Evolutionary conservation across 2,888 invertebrate species (phyloP).

Genomic region (Eurytoma californica): DNA sequence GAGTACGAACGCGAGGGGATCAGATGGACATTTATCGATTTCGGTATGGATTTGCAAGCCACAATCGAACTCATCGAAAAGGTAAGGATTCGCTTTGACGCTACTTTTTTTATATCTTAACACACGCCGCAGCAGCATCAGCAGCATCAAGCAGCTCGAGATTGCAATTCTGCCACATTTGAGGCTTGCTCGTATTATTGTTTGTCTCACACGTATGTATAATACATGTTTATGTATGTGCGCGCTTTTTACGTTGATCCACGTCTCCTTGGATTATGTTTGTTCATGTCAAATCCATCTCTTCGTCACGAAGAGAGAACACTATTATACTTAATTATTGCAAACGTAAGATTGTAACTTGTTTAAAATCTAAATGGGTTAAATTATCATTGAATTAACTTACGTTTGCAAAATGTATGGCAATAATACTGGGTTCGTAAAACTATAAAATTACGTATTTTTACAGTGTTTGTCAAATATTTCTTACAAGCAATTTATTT

Average conservation of each 20-base stretch:
- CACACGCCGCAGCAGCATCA: conserved; percentile 26
- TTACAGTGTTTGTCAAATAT: too few relatives aligned
- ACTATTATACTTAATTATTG: conserved; percentile 16
- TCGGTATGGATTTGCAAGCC: conserved; percentile 94
- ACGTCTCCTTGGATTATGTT: conserved; percentile 43
- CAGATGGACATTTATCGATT: conserved; percentile 95
- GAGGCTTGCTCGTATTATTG: conserved; percentile 57
- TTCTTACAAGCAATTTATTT: too few relatives aligned
- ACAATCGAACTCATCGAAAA: conserved; percentile 94
- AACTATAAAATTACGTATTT: too few relatives aligned
- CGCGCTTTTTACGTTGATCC: conserved; percentile 53
- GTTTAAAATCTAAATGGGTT: conserved; percentile 9
- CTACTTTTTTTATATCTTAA: conserved; percentile 20
- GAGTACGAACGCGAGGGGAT: conserved; percentile 95
- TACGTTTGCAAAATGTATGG: conserved; percentile 22
- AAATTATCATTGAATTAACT: conserved; percentile 9
- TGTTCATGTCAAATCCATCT: conserved; percentile 35
- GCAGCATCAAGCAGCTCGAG: conserved; percentile 45
- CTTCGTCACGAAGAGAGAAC: conserved; percentile 31
- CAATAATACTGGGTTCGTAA: not conserved
- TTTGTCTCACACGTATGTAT: conserved; percentile 54
- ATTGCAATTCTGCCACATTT: conserved; percentile 48
- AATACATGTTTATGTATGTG: conserved; percentile 46
- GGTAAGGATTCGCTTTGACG: conserved; percentile 77
- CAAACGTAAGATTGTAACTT: conserved; percentile 23